A percentile compares a stretch with the other conserved stretches of the same genome.
phyloP scores from a whole-genome alignment of 2,113 vertebrate genomes.

The Stictonetta naevosa region DNA sequence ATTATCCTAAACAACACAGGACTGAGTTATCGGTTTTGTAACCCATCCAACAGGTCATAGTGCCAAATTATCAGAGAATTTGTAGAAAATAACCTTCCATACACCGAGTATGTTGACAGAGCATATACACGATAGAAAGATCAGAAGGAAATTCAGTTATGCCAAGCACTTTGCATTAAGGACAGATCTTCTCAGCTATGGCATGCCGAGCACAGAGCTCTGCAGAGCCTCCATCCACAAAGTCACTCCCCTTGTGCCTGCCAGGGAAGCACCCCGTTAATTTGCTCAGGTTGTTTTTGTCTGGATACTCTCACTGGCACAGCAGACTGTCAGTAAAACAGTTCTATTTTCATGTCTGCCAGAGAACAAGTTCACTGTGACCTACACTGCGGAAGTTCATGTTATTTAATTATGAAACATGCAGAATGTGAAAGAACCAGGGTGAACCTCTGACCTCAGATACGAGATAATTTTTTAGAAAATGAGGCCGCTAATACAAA shows the following conservation, averaged over 20 bases:
- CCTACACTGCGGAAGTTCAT: background rate
- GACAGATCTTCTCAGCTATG: background rate
- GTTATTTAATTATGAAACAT: background rate
- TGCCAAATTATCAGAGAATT: background rate
- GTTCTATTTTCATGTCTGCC: background rate
- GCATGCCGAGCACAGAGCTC: background rate
- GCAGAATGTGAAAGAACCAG: background rate
- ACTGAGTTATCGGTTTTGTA: background rate
- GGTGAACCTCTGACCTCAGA: background rate
- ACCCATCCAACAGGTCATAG: background rate
- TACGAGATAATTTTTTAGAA: background rate
- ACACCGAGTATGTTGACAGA: background rate
- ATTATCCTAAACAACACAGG: background rate
- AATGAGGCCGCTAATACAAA: background rate
- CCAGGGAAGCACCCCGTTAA: background rate
- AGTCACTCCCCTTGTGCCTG: background rate
- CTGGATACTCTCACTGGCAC: background rate
- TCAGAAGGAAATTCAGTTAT: background rate
- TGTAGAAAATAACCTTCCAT: fast-evolving
- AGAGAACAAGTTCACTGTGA: background rate
- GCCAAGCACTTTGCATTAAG: background rate
- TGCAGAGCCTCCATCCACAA: background rate
- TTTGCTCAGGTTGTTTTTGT: background rate
- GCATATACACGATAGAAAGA: fast-evolving
- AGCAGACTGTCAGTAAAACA: background rate